Percentiles rank a stretch among this genome's conserved stretches.
These are phyloP conservation scores for Vanacampus margaritifer DNA, from an alignment of 2,113 vertebrate species.

Conservation along the genomic window DNA sequence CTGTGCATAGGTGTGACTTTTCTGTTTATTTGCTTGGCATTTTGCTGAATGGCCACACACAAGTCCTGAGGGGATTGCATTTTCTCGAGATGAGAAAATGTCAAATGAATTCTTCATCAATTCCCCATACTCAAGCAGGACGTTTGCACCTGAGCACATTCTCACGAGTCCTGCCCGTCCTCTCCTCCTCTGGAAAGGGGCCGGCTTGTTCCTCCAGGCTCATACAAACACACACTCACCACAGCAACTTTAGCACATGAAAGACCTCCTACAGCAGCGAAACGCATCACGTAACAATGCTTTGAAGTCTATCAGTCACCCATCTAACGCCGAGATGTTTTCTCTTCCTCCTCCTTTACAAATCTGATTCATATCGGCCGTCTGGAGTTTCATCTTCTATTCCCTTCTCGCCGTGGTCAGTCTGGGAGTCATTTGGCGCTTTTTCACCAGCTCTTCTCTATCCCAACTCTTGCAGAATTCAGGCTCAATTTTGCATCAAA, in stretches of 20 bases:
- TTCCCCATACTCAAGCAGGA: neutral
- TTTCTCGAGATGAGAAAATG: neutral
- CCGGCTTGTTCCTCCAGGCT: conserved; percentile 23
- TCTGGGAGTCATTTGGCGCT: conserved; percentile 43
- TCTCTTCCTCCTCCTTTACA: conserved; percentile 51
- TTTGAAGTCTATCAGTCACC: conserved; percentile 68
- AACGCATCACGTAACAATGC: conserved; percentile 58
- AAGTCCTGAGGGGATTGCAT: neutral
- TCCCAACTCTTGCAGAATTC: conserved; percentile 50
- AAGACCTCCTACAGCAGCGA: conserved; percentile 58
- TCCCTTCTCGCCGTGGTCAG: conserved; percentile 24
- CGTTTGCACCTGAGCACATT: neutral
- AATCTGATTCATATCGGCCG: conserved; percentile 60
- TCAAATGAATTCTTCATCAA: neutral
- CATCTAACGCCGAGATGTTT: conserved; percentile 59
- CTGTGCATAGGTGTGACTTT: neutral
- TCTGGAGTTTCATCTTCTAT: conserved; percentile 14
- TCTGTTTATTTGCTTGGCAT: neutral
- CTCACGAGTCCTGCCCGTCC: conserved; percentile 8
- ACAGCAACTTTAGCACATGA: conserved; percentile 68
- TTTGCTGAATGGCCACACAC: neutral
- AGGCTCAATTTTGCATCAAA: conserved; percentile 54
- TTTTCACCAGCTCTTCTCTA: conserved; percentile 27
- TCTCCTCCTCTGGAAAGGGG: conserved; percentile 2
- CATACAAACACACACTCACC: conserved; percentile 34